Base-by-base conservation (phyloP, 1,140 invertebrate species). In the Cotesia vestalis region DNA sequence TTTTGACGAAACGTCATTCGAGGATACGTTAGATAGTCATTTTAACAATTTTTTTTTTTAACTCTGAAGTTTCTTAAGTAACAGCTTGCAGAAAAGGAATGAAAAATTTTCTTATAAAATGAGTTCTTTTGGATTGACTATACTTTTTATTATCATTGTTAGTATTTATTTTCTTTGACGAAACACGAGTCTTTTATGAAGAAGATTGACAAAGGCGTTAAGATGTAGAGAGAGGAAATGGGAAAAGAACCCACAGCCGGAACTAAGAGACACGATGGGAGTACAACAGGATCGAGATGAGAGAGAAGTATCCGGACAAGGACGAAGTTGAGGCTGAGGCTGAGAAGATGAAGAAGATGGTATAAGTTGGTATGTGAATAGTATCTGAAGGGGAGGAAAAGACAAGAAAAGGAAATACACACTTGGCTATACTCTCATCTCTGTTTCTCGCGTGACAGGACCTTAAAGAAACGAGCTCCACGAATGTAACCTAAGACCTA, bases 381-480 rank as follows among this genome's bases (percentile, higher is more conserved):
- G 60, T 62, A 8, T 27, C 14, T 61, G 34, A 70, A 62, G 64
- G 53, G 69, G 70, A n/a, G 51, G 55, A 68, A 38, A 62, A 11
- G 35, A 46, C 40, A 46, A 60, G 46, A 51, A 36, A 35, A 69
- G 70, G 53, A 73, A 75, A 74, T 71, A 73, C 62, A 75, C 40
- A 46, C 40, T 46, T 46, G 40, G 11, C 40, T 46, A 46, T 46
- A 46, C 11, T 46, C 40, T 77, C 71, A 67, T 74, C 55, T 74
- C 60, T 72, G 46, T 70, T 64, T 69, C 73, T 70, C 70, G 74
- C 76, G 74, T 78, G 76, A 79, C 77, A 73, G 72, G 63, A 73
- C 72, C 75, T 78, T 74, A 75, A 79, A 75, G 74, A 68, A 63
- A 27, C 73, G 71, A 72, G 75, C 73, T 67, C 63, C 75, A 75